phyloP scores from a whole-genome alignment of 2,113 vertebrate species.

The Eubucco bourcierii region DNA sequence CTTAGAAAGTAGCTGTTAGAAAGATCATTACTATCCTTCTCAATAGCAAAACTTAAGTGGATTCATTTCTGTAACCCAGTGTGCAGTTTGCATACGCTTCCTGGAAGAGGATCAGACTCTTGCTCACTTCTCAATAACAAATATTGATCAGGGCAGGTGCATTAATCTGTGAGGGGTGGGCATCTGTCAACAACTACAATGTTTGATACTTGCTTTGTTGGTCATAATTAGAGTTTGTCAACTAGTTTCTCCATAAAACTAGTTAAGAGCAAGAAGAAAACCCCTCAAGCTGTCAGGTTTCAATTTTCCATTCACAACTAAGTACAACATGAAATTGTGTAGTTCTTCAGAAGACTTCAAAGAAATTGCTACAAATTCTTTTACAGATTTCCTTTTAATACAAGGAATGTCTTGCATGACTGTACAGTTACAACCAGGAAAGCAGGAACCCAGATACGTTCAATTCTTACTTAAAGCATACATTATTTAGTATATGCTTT shows the following conservation, averaged over 20 bases:
- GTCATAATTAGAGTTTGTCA: neutral
- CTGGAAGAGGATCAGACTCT: neutral
- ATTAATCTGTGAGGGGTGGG: neutral
- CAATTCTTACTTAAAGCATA: neutral
- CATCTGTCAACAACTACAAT: neutral
- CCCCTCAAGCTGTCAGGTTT: neutral
- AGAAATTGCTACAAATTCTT: neutral
- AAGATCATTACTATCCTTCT: neutral
- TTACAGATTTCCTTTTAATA: neutral
- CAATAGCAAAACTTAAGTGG: neutral
- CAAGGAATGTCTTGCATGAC: neutral
- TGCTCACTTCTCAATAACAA: neutral
- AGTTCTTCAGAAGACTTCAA: neutral
- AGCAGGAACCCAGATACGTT: neutral
- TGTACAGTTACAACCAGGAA: neutral
- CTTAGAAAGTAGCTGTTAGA: neutral
- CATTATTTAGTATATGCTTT: neutral
- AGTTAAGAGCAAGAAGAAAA: neutral
- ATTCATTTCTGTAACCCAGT: neutral
- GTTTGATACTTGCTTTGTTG: neutral
- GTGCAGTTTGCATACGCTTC: neutral
- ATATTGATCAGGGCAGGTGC: neutral
- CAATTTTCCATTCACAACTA: neutral
- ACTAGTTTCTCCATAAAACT: neutral
- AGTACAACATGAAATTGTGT: neutral